These are phyloP conservation scores for Wasmannia auropunctata DNA, from an alignment of 1,140 invertebrate genomes.

Conservation along the genomic window DNA sequence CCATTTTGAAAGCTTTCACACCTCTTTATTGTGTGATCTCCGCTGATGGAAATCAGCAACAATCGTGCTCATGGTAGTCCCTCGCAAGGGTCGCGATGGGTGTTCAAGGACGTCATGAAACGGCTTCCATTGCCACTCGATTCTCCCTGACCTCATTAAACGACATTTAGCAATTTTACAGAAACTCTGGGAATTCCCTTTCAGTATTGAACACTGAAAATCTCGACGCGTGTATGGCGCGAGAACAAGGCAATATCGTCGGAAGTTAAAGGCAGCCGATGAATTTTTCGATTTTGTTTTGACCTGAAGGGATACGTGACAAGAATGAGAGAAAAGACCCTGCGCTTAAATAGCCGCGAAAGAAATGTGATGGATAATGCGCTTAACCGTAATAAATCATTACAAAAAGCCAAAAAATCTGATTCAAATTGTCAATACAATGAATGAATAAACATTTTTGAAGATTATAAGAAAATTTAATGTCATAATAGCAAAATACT, in stretches of 20 bases:
- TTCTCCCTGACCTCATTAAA: constrained; percentile 46
- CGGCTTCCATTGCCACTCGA: constrained; percentile 19
- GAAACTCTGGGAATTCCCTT: background rate
- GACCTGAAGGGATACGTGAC: background rate
- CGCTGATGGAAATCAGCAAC: constrained; percentile 1
- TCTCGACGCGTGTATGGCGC: background rate
- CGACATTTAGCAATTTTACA: constrained; percentile 16
- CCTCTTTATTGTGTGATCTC: background rate
- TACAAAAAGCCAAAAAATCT: background rate
- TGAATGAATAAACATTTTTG: background rate
- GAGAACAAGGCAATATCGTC: background rate
- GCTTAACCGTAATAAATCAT: background rate
- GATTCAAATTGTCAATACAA: background rate
- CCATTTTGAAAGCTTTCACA: background rate
- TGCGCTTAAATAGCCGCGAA: background rate
- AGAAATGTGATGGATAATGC: background rate
- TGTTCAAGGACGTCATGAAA: constrained; percentile 31
- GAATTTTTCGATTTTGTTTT: constrained; percentile 7
- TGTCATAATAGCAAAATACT: background rate
- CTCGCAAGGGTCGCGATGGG: background rate
- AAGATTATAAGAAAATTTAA: background rate
- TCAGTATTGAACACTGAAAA: background rate
- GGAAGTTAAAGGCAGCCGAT: background rate
- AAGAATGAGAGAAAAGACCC: background rate
- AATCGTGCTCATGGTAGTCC: background rate